Conservation (phyloP, 2,113 vertebrate species). For the Clarias gariepinus region DNA sequence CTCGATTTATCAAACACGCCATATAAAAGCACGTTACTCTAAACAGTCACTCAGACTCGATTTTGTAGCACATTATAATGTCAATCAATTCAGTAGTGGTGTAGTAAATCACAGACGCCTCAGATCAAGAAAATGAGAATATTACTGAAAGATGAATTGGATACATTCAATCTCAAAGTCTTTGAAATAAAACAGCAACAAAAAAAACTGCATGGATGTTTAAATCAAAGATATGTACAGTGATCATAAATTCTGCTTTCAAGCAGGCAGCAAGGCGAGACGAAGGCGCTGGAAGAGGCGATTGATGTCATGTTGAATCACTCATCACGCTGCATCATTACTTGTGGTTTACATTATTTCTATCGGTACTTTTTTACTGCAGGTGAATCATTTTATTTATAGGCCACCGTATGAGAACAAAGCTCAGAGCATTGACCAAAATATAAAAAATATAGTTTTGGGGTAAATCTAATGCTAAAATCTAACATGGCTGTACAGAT, state of each 20-base stretch:
- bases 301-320: background rate
- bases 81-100: background rate
- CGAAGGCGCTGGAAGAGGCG: background rate
- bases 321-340: slow-evolving; percentile 6
- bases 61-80: slow-evolving; percentile 3
- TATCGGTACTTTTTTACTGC: background rate
- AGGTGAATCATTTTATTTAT: slow-evolving; percentile 15
- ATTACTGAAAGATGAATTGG: background rate
- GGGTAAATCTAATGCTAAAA: background rate
- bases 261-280: background rate
- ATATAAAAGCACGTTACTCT: slow-evolving; percentile 8
- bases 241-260: background rate
- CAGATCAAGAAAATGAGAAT: background rate
- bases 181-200: background rate
- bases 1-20: slow-evolving; percentile 11
- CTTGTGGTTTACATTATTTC: background rate
- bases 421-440: background rate
- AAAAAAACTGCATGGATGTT: background rate
- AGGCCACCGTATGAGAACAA: slow-evolving; percentile 8
- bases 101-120: background rate
- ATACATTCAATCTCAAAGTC: no score
- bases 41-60: background rate
- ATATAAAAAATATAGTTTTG: background rate
- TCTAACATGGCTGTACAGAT: no score
- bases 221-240: background rate